Percentiles rank a stretch among this genome's conserved stretches.
Conservation (phyloP, 2,113 vertebrate species). For the Aegotheles bennettii region DNA sequence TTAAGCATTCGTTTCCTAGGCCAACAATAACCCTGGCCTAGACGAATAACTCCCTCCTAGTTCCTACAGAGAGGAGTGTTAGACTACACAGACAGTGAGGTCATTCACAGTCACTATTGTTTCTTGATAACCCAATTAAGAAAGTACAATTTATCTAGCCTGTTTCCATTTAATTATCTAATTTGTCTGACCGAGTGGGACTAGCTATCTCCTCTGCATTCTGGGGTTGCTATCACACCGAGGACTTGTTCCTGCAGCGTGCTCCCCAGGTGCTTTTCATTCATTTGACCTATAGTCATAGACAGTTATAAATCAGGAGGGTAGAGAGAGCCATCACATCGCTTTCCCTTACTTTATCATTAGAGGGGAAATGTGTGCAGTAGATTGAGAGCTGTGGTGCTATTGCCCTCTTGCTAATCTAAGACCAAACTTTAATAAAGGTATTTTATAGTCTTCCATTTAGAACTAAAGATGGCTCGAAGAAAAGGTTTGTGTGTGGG, state of each 20-base stretch:
- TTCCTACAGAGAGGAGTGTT: constrained; percentile 51
- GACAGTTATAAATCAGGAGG: constrained; percentile 21
- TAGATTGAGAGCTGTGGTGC: neutral
- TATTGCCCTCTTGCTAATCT: neutral
- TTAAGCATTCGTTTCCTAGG: constrained; percentile 53
- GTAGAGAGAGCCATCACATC: neutral
- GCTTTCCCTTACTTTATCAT: neutral
- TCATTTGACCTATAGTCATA: constrained; percentile 41
- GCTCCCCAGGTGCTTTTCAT: constrained; percentile 60
- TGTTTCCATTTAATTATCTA: constrained; percentile 73
- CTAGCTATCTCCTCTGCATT: constrained; percentile 1
- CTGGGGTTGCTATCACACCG: neutral
- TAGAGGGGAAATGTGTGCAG: neutral
- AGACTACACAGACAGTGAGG: constrained; percentile 71
- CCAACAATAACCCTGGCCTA: constrained; percentile 64
- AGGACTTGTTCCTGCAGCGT: neutral
- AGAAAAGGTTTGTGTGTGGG: neutral
- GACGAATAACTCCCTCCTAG: constrained; percentile 46
- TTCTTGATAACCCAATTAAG: constrained; percentile 73
- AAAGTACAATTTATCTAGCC: constrained; percentile 72
- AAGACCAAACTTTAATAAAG: neutral
- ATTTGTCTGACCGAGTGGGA: constrained; percentile 61
- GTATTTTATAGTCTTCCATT: neutral
- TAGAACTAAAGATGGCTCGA: neutral
- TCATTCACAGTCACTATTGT: constrained; percentile 64